Base-by-base conservation (phyloP, 2,888 invertebrate genomes). In the Coelopa pilipes region DNA sequence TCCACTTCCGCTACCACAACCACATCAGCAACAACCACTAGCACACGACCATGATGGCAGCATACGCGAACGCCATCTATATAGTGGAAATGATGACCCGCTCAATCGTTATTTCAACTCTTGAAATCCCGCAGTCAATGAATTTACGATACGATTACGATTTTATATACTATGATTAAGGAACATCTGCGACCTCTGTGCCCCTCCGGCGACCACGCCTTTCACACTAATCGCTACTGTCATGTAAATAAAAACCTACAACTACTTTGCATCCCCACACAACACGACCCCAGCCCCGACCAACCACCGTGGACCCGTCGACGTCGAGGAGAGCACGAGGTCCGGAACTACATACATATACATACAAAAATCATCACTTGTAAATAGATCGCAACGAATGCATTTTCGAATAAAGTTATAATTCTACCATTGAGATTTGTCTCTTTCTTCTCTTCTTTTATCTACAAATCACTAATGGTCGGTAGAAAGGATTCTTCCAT, bases 381-480 rank as follows among this genome's bases (percentile, higher is more conserved):
- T 76, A 75, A 77, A 77, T 80, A 79, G 74, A 79, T 79, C 76
- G 81, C 83, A 82, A 80, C 79, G 80, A 81, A 82, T 79, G 83
- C 82, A 82, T 80, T 79, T 78, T 73, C 74, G 76, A 77, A 71
- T 55, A 76, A 74, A 70, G 68, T 68, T 74, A 34, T 72, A 55
- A 68, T 74, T 77, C 73, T 72, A 69, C 49, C 49, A 67, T 70
- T 63, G 62, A 75, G 70, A 59, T 34, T 4, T 34, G 34, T 34
- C 34, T 34, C 7, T 34, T 34, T 34, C 34, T 34, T 34, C 34
- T 34, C 34, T 7, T 34, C 34, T 34, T n/a, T n/a, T n/a, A 7
- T 34, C 34, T 7, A 7, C 7, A 34, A 34, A 34, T 34, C 34
- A 34, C n/a, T n/a, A n/a, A n/a, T n/a, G n/a, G n/a, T n/a, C n/a